These are phyloP conservation scores for Xerus inauris DNA, from an alignment of 2,113 vertebrate species.

Conservation along the genomic window DNA sequence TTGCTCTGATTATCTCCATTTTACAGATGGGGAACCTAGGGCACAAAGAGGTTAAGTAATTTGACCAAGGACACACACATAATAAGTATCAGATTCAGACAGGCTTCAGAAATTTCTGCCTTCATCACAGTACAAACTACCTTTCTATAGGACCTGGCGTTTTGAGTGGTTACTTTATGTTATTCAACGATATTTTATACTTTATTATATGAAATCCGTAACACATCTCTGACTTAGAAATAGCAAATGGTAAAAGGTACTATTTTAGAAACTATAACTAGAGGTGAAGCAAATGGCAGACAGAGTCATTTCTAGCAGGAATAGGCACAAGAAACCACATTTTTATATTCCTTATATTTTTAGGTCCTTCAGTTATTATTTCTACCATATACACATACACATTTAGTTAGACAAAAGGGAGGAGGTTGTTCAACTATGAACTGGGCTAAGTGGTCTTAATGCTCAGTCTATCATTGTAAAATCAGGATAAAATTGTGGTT, in stretches of 20 bases:
- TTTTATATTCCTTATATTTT: background rate
- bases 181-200: background rate
- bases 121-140: background rate
- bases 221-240: background rate
- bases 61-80: background rate
- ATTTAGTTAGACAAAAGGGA: background rate
- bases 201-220: background rate
- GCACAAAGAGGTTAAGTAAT: background rate
- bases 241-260: background rate
- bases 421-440: background rate
- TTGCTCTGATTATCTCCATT: background rate
- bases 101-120: background rate
- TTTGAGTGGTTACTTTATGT: background rate
- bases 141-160: background rate
- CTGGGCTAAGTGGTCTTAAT: background rate
- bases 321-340: background rate
- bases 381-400: background rate
- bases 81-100: background rate
- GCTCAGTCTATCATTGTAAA: background rate
- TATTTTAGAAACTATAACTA: conserved; percentile 27
- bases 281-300: background rate
- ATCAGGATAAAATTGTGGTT: background rate
- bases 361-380: background rate
- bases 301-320: background rate
- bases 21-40: background rate